Conservation (phyloP, 2,113 vertebrate species). For the Jacana jacana region DNA sequence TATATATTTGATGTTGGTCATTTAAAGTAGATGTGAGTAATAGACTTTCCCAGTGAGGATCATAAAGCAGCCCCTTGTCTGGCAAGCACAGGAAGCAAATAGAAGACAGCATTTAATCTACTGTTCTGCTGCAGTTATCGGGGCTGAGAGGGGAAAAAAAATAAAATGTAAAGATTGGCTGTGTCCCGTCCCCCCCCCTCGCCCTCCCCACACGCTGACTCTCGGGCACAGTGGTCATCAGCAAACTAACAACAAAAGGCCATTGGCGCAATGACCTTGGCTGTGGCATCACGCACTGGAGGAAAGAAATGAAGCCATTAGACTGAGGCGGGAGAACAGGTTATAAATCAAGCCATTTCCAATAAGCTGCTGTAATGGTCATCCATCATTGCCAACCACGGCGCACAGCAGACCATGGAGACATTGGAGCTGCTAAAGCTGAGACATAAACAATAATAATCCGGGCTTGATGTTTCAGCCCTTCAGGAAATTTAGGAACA, state of each 20-base stretch:
- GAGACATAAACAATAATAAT: conserved; percentile 98
- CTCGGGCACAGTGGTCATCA: conserved; percentile 89
- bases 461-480: conserved; percentile 86
- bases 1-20: conserved; percentile 97
- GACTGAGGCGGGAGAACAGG: conserved; percentile 91
- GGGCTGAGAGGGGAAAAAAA: conserved; percentile 70
- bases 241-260: conserved; percentile 95
- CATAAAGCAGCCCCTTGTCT: conserved; percentile 90
- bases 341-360: conserved; percentile 99
- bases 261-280: conserved; percentile 98
- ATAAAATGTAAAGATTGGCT: conserved; percentile 77
- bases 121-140: conserved; percentile 84
- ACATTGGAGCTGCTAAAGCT: conserved; percentile 84
- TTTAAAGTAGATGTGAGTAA: conserved; percentile 98
- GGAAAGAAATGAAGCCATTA: conserved; percentile 99
- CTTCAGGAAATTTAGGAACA: conserved; percentile 89
- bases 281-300: conserved; percentile 97
- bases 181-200: background rate
- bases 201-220: conserved; percentile 41
- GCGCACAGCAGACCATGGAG: conserved; percentile 88
- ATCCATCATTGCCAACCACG: conserved; percentile 93
- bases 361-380: conserved; percentile 99
- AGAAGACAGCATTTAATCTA: conserved; percentile 88
- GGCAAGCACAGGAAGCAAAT: conserved; percentile 81
- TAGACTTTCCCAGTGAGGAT: conserved; percentile 91